Percentiles rank a stretch among this genome's conserved stretches.
Evolutionary conservation across 1,140 invertebrate genomes (phyloP).

Genomic region (Lordiphosa collinella): DNA sequence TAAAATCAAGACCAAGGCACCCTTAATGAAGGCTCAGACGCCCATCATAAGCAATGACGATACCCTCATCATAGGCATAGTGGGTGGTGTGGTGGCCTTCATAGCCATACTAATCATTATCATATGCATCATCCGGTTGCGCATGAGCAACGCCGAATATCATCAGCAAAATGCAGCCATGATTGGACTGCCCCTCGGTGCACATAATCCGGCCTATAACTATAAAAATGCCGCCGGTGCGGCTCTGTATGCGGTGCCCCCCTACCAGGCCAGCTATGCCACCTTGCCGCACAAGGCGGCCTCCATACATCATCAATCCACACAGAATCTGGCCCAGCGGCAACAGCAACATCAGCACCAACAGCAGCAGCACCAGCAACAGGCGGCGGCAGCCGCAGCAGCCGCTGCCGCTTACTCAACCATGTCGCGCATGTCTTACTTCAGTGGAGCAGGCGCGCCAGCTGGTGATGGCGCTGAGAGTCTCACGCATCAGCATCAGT

Average conservation of each 20-base stretch:
- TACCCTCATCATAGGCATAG: conserved; percentile 94
- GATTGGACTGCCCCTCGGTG: conserved; percentile 80
- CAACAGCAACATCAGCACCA: conserved; percentile 78
- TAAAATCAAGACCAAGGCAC: conserved; percentile 82
- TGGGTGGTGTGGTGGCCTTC: conserved; percentile 93
- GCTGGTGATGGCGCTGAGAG: conserved; percentile 55
- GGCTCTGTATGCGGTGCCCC: conserved; percentile 80
- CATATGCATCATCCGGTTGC: conserved; percentile 90
- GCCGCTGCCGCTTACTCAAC: conserved; percentile 75
- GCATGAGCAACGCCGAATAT: conserved; percentile 85
- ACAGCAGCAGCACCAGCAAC: conserved; percentile 79
- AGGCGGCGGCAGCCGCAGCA: conserved; percentile 70
- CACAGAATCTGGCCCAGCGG: conserved; percentile 81
- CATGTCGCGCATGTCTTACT: conserved; percentile 78
- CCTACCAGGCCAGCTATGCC: conserved; percentile 81
- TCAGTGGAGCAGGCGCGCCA: conserved; percentile 64
- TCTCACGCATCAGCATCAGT: conserved; percentile 45
- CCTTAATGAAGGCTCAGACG: conserved; percentile 81
- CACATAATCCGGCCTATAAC: conserved; percentile 80
- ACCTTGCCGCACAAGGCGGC: conserved; percentile 84
- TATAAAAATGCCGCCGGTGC: conserved; percentile 80
- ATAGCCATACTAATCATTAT: conserved; percentile 92
- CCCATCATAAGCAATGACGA: conserved; percentile 90
- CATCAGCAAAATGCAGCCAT: conserved; percentile 84
- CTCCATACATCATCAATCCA: conserved; percentile 72